Percentiles rank a stretch among this genome's conserved stretches.
These are phyloP conservation scores for Lepus townsendii DNA, from an alignment of 2,797 vertebrate species.

Conservation along the genomic window DNA sequence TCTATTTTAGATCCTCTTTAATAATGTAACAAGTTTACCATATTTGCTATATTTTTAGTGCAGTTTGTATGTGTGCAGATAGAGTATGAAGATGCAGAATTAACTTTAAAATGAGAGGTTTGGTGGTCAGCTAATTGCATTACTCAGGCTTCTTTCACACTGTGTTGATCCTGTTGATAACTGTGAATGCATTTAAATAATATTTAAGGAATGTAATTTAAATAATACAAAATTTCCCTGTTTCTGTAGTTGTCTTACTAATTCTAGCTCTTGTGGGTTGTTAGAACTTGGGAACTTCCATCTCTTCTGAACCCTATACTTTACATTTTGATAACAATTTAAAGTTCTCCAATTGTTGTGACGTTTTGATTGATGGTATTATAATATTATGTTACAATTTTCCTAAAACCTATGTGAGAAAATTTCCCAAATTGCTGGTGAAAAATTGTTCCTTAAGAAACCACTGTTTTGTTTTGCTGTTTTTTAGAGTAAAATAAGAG, in stretches of 20 bases:
- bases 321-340: neutral
- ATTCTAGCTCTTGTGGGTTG: neutral
- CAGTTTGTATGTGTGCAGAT: neutral
- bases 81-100: neutral
- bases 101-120: neutral
- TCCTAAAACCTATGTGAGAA: neutral
- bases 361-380: neutral
- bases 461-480: neutral
- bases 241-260: neutral
- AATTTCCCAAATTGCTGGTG: neutral
- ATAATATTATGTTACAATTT: neutral
- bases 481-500: neutral
- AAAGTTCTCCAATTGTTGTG: neutral
- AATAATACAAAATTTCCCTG: neutral
- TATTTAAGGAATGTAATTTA: neutral
- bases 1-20: neutral
- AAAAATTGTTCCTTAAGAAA: neutral
- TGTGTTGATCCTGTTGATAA: neutral
- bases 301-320: neutral
- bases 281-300: neutral
- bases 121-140: neutral
- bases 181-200: neutral
- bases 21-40: neutral
- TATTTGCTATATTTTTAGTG: neutral
- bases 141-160: neutral